Percentiles rank a stretch among this genome's conserved stretches.
Evolutionary conservation across 2,113 vertebrate species (phyloP).

Genomic region (Vidua macroura): DNA sequence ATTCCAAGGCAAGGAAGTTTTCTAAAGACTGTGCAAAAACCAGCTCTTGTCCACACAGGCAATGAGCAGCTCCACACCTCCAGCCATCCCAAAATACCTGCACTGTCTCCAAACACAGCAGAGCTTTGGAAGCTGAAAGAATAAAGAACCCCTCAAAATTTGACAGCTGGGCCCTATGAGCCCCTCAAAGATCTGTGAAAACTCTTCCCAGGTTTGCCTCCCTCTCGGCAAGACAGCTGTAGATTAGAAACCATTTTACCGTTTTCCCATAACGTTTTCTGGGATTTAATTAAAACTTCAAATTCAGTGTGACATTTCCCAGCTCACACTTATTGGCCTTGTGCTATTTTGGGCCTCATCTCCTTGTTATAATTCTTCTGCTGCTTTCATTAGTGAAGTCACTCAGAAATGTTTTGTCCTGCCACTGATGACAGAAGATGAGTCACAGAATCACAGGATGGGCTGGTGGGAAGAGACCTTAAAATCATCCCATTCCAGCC

Average conservation of each 20-base stretch:
- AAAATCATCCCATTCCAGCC: background rate
- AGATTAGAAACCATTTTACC: background rate
- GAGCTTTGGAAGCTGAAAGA: background rate
- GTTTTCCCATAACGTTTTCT: rapidly evolving
- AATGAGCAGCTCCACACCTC: background rate
- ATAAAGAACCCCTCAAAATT: background rate
- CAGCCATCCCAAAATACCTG: background rate
- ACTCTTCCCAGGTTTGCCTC: background rate
- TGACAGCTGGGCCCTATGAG: background rate
- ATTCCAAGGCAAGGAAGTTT: background rate
- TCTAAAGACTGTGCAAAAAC: background rate
- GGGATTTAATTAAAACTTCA: background rate
- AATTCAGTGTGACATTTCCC: background rate
- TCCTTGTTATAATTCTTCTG: background rate
- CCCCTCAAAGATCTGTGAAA: background rate
- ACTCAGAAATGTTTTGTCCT: background rate
- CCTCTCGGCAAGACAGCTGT: rapidly evolving
- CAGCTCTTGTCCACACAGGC: background rate
- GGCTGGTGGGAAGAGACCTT: background rate
- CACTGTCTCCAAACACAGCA: background rate
- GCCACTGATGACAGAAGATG: background rate
- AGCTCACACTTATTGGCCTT: background rate
- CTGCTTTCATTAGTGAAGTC: background rate
- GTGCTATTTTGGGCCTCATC: background rate
- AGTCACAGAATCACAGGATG: background rate